Evolutionary conservation across 2,797 vertebrate species (phyloP).

Genomic region (Columba guinea): DNA sequence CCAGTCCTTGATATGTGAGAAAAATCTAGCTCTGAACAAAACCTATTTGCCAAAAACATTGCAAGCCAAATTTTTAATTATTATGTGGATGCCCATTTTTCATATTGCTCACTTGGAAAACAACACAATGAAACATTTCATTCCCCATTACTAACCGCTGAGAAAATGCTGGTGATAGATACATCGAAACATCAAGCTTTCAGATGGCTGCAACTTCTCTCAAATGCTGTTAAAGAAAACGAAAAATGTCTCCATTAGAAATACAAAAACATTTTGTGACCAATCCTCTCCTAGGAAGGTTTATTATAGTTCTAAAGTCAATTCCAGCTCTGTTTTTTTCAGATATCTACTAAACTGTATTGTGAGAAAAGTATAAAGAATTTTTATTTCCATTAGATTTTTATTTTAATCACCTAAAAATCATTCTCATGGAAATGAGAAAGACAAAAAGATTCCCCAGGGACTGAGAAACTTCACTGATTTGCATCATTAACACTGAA

Average conservation of each 20-base stretch:
- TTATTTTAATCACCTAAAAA: constrained; percentile 70
- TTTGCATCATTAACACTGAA: constrained; percentile 63
- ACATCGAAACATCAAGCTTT: constrained; percentile 45
- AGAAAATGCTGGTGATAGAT: constrained; percentile 2
- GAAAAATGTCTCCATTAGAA: constrained; percentile 55
- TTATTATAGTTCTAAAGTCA: constrained; percentile 37
- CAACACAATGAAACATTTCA: background rate
- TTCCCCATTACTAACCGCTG: background rate
- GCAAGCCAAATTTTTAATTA: background rate
- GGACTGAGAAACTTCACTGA: constrained; percentile 45
- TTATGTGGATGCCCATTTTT: background rate
- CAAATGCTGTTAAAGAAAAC: constrained; percentile 13
- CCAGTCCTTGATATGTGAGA: background rate
- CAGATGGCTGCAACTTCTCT: constrained; percentile 13
- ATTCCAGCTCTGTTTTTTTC: background rate
- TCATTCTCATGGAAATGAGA: constrained; percentile 54
- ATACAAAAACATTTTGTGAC: constrained; percentile 47
- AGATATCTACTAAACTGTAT: constrained; percentile 25
- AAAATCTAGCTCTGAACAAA: background rate
- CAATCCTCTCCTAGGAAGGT: background rate
- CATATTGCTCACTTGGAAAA: background rate
- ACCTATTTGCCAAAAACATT: background rate
- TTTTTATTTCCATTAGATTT: constrained; percentile 63
- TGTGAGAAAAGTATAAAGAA: constrained; percentile 56
- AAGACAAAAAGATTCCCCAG: constrained; percentile 40